Evolutionary conservation across 2,888 invertebrate species (phyloP).

Genomic region (Diachrysia chrysitis): DNA sequence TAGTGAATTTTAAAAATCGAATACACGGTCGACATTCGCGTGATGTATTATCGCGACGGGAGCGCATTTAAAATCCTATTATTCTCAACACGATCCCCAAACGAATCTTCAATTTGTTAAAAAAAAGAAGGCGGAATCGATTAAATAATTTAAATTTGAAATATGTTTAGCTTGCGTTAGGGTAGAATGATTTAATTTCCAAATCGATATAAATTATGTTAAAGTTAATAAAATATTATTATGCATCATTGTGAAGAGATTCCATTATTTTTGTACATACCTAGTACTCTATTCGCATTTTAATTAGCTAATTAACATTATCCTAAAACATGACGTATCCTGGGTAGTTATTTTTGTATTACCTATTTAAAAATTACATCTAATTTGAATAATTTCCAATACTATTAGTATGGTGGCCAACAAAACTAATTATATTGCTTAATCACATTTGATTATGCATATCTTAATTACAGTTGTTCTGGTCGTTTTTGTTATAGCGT

Average conservation of each 20-base stretch:
- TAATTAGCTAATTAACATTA: too few relatives aligned
- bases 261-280: too few relatives aligned
- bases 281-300: too few relatives aligned
- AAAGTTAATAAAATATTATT: too few relatives aligned
- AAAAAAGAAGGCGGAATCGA: constrained; percentile 66
- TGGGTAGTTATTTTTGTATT: too few relatives aligned
- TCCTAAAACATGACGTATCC: too few relatives aligned
- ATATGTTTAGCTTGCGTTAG: constrained; percentile 36
- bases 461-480: too few relatives aligned
- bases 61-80: constrained; percentile 82
- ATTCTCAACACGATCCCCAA: constrained; percentile 73
- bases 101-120: constrained; percentile 74
- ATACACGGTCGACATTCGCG: constrained; percentile 57
- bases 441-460: too few relatives aligned
- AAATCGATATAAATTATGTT: too few relatives aligned
- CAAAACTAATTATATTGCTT: not conserved
- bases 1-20: constrained; percentile 2
- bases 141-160: constrained; percentile 66
- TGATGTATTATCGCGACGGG: constrained; percentile 73
- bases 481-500: constrained; percentile 22
- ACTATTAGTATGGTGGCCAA: not conserved
- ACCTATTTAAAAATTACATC: too few relatives aligned
- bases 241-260: too few relatives aligned
- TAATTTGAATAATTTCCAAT: too few relatives aligned
- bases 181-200: not conserved